A percentile compares a stretch with the other conserved stretches of the same genome.
Evolutionary conservation across 2,888 invertebrate genomes (phyloP).

Genomic region (Diaprepes abbreviatus): DNA sequence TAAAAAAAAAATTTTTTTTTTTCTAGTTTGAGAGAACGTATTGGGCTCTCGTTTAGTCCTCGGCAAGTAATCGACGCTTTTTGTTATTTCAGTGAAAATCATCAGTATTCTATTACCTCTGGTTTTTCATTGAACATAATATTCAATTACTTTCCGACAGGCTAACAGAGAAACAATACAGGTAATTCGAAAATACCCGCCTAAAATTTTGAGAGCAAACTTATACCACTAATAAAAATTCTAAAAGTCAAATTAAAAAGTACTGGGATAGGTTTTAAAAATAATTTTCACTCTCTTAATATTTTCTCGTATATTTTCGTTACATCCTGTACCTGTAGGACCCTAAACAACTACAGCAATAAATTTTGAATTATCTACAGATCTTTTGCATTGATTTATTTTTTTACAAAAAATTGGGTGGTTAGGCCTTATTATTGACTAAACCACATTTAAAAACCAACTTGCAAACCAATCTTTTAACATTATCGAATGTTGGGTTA

Average conservation of each 20-base stretch:
- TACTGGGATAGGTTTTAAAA: conserved; percentile 5
- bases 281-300: conserved; percentile 5
- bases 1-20: conserved; percentile 31
- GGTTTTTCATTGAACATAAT: too few species aligned
- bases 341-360: conserved; percentile 18
- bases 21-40: conserved; percentile 27
- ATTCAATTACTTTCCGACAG: neutral
- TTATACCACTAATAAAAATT: neutral
- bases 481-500: neutral
- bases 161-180: conserved; percentile 12
- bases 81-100: neutral
- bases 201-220: conserved; percentile 12
- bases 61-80: neutral
- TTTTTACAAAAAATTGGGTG: conserved; percentile 21
- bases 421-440: conserved; percentile 37
- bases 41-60: neutral
- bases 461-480: conserved; percentile 16
- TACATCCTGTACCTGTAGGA: conserved; percentile 18
- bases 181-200: conserved; percentile 15
- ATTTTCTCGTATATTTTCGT: conserved; percentile 14
- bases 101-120: neutral
- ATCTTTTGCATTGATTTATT: conserved; percentile 27
- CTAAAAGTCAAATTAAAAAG: conserved; percentile 1
- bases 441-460: conserved; percentile 19
- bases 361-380: conserved; percentile 26